Evolutionary conservation across 2,797 vertebrate species (phyloP).

Genomic region (Xerus rutilus): DNA sequence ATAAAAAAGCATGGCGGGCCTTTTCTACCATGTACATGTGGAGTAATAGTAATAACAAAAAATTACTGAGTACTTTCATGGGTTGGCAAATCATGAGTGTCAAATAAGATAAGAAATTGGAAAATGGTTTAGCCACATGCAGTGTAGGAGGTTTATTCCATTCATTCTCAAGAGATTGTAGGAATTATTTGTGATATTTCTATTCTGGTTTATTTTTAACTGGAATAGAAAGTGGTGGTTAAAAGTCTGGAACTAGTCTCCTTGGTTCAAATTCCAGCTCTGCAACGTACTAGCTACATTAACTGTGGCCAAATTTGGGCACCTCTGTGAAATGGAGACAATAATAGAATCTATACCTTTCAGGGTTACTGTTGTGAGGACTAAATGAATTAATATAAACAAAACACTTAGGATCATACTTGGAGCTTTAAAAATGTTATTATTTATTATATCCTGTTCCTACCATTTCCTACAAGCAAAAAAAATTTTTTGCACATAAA

Average conservation of each 20-base stretch:
- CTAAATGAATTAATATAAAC: background rate
- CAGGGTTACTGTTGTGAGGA: background rate
- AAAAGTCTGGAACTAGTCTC: background rate
- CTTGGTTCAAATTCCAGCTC: constrained; percentile 1
- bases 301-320: background rate
- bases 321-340: background rate
- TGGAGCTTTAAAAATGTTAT: background rate
- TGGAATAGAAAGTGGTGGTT: background rate
- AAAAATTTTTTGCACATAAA: background rate
- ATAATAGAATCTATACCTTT: background rate
- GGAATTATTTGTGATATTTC: background rate
- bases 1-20: constrained; percentile 38
- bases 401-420: constrained; percentile 26
- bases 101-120: constrained; percentile 20
- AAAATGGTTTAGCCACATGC: background rate
- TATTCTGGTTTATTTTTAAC: constrained; percentile 3
- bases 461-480: background rate
- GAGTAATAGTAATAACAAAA: background rate
- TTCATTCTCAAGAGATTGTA: background rate
- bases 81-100: constrained; percentile 5
- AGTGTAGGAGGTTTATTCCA: background rate
- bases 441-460: constrained; percentile 6
- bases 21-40: background rate
- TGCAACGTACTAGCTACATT: background rate
- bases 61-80: background rate